Evolutionary conservation across 2,797 vertebrate genomes (phyloP), one percentile per base, ranked within the genome.

Genomic region (Bothrops alternatus): DNA sequence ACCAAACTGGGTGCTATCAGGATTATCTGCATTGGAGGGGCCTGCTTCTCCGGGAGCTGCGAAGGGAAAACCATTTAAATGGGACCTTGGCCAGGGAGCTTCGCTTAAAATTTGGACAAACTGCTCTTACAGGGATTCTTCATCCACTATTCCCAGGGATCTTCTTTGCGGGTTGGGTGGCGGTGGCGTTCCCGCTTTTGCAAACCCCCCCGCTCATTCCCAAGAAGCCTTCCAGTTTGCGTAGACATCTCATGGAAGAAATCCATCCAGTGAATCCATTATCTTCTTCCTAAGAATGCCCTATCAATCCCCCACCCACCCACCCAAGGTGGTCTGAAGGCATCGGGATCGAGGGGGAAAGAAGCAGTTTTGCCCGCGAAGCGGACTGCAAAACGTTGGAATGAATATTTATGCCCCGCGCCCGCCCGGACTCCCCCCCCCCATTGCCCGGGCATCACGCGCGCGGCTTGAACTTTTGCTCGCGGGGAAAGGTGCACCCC

Each of bases 381-480:
- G 2, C 4, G 13, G 57, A 47, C 12, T 3, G 42, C 50, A 63
- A 55, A 92, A 63, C 23, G 65, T 28, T 60, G 1, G n/a, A 57
- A 93, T 69, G 73, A 57, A 61, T 37, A 58, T 63, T 78, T 92
- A 26, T 55, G 55, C 28, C 90, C 14, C 28, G 0, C 53, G 0
- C n/a, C 1, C 60, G 60, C 42, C 85, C 93, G 86, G 47, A n/a
- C 53, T 3, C 6, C 65, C n/a, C 0, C 26, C 10, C 25, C 26
- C 50, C 42, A 87, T 37, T 25, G 13, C 73, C 87, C 4, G 63
- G 50, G 37, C 11, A 92, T 90, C 91, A n/a, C 69, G 55, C 73
- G 58, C 87, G 12, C 32, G 4, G 53, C 89, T 91, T 89, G 86
- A 86, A 90, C 86, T 86, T 92, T 92, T 93, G 88, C 85, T 61